Evolutionary conservation across 2,113 vertebrate species (phyloP).

Genomic region (Ammospiza nelsoni): DNA sequence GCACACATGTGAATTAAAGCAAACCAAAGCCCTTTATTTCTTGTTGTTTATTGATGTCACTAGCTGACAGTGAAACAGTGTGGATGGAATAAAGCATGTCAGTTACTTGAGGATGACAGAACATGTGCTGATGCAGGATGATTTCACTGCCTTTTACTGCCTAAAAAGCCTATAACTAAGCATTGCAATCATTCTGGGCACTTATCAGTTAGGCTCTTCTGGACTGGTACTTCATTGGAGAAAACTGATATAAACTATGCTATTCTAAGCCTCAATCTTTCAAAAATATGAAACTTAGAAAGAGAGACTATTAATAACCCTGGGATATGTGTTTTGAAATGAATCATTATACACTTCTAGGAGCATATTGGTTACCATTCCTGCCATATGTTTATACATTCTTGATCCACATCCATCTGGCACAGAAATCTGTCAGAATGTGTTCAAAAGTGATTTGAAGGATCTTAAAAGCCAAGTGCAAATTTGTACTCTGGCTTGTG

Average conservation of each 20-base stretch:
- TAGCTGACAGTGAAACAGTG: not conserved
- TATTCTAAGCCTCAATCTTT: not conserved
- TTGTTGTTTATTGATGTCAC: not conserved
- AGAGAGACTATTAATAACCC: not conserved
- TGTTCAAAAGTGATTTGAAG: not conserved
- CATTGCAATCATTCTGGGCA: not conserved
- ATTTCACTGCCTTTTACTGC: not conserved
- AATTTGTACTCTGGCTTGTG: not conserved
- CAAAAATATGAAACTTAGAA: not conserved
- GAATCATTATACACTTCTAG: not conserved
- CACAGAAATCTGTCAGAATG: not conserved
- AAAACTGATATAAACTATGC: not conserved
- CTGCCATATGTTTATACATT: not conserved
- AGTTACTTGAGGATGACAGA: not conserved
- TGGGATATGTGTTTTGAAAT: not conserved
- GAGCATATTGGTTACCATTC: not conserved
- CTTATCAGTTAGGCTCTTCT: not conserved
- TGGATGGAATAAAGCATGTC: not conserved
- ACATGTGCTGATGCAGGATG: not conserved
- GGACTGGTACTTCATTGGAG: not conserved
- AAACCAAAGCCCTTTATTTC: not conserved
- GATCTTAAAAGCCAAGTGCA: not conserved
- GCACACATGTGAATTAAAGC: not conserved
- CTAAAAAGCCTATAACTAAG: not conserved
- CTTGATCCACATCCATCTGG: constrained; percentile 35